Evolutionary conservation across 2,113 vertebrate species (phyloP).

Genomic region (Corydoras maculifer): DNA sequence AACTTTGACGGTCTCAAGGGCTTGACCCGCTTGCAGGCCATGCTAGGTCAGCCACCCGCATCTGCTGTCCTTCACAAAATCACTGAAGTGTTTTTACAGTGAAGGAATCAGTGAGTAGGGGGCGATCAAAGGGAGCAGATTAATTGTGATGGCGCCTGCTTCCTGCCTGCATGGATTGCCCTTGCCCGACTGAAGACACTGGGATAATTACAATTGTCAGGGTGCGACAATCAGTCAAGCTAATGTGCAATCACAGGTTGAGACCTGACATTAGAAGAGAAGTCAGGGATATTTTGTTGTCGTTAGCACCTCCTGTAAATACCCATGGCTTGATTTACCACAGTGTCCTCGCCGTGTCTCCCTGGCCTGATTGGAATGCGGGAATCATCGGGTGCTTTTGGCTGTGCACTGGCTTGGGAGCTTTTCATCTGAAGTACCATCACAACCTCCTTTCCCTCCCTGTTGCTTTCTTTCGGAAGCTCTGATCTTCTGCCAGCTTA

Average conservation of each 20-base stretch:
- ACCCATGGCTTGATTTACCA: slow-evolving; percentile 36
- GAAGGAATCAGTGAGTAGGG: slow-evolving; percentile 29
- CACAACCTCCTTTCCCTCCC: slow-evolving; percentile 9
- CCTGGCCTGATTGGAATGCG: slow-evolving; percentile 41
- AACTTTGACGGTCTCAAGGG: slow-evolving; percentile 1
- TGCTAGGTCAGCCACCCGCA: neutral
- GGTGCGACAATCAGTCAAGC: slow-evolving; percentile 52
- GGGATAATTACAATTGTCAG: slow-evolving; percentile 57
- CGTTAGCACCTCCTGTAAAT: slow-evolving; percentile 45
- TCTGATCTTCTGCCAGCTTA: slow-evolving; percentile 32
- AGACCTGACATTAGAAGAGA: slow-evolving; percentile 45
- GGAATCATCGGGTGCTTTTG: slow-evolving; percentile 6
- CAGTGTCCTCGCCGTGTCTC: slow-evolving; percentile 21
- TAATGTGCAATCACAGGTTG: slow-evolving; percentile 48
- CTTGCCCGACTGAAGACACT: slow-evolving; percentile 48
- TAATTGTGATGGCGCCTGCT: slow-evolving; percentile 64
- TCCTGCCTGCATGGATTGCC: slow-evolving; percentile 42
- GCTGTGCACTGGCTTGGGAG: slow-evolving; percentile 7
- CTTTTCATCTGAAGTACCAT: slow-evolving; percentile 17
- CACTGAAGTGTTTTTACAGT: neutral
- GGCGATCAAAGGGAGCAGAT: slow-evolving; percentile 51
- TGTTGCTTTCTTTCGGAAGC: slow-evolving; percentile 12
- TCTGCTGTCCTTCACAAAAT: slow-evolving; percentile 38
- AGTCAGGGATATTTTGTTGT: slow-evolving; percentile 49
- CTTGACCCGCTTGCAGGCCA: neutral